Percentiles rank a stretch among this genome's conserved stretches.
These are phyloP conservation scores for Megalops atlanticus DNA, from an alignment of 2,113 vertebrate species.

Conservation along the genomic window DNA sequence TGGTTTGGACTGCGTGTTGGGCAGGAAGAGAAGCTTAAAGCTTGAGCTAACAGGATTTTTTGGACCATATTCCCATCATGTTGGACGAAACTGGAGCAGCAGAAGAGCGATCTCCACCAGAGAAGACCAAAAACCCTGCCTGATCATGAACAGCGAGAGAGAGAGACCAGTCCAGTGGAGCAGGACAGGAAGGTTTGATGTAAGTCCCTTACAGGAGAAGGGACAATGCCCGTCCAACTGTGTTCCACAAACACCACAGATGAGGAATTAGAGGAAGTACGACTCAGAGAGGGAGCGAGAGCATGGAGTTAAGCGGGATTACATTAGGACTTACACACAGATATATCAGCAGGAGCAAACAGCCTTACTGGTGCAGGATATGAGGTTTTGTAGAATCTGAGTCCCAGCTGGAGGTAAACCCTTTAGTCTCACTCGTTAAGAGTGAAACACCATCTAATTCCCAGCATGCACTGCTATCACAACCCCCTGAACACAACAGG, in stretches of 20 bases:
- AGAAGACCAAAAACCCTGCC: not conserved
- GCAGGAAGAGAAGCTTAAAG: too few relatives aligned
- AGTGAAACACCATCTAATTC: not conserved
- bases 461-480: not conserved
- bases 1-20: too few relatives aligned
- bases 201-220: slow-evolving; percentile 1
- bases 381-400: not conserved
- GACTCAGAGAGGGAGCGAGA: not conserved
- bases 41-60: too few relatives aligned
- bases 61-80: too few relatives aligned
- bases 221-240: not conserved
- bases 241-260: not conserved
- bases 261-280: not conserved
- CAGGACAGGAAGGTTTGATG: not conserved
- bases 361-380: not conserved
- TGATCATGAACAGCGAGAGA: not conserved
- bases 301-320: not conserved
- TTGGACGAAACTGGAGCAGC: not conserved
- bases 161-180: too few relatives aligned
- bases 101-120: not conserved
- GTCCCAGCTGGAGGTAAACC: not conserved
- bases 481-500: not conserved
- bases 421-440: not conserved
- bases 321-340: slow-evolving; percentile 2
- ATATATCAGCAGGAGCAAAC: not conserved